These are phyloP conservation scores for zebrafish (Danio rerio) DNA, from an alignment of 2,113 vertebrate genomes.

Conservation along the genomic window GRCz12tu NC_133196.1:7333001-7333500, in stretches of 20 bases:
- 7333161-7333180: constrained; percentile 49
- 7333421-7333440: too few species aligned
- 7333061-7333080: constrained; percentile 15
- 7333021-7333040: background rate
- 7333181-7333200: background rate
- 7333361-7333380: too few species aligned
- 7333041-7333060: constrained; percentile 17
- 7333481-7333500: too few species aligned
- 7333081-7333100: constrained; percentile 15
- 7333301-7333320: too few species aligned
- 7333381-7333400: too few species aligned
- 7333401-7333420: too few species aligned
- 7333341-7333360: too few species aligned
- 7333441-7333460: too few species aligned
- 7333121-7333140: constrained; percentile 39
- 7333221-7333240: background rate
- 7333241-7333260: constrained; percentile 9
- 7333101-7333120: constrained; percentile 3
- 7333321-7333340: too few species aligned
- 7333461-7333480: too few species aligned
- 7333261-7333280: background rate
- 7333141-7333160: constrained; percentile 31
- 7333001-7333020: background rate
- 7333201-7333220: background rate
- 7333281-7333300: background rate